Conservation (phyloP, 2,113 vertebrate species). For the Clarias macrocephalus region DNA sequence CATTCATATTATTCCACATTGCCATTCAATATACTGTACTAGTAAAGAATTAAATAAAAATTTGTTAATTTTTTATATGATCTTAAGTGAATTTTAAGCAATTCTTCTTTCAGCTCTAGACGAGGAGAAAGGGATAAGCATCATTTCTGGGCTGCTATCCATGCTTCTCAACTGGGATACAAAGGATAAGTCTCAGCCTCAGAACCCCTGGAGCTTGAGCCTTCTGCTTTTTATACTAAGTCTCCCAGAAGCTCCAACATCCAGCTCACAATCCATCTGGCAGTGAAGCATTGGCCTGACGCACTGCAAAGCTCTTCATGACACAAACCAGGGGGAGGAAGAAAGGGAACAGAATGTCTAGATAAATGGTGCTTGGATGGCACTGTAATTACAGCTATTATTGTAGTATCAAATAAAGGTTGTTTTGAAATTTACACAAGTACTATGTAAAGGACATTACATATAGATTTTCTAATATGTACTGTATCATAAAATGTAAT, state of each 20-base stretch:
- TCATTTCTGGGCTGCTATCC: constrained; percentile 52
- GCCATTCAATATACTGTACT: too few species aligned
- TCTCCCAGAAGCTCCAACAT: constrained; percentile 57
- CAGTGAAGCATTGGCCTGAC: constrained; percentile 44
- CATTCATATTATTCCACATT: neutral
- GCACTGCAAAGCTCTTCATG: constrained; percentile 37
- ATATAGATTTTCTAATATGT: neutral
- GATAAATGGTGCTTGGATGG: neutral
- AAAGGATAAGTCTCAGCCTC: constrained; percentile 52
- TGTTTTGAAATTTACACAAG: neutral
- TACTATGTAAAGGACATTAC: neutral
- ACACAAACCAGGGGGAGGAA: constrained; percentile 28
- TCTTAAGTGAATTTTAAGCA: neutral
- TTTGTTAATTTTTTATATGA: neutral
- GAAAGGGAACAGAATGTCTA: neutral
- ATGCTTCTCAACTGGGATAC: constrained; percentile 60
- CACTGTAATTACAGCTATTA: neutral
- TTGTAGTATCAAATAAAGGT: neutral
- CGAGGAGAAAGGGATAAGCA: constrained; percentile 52
- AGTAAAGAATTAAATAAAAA: neutral
- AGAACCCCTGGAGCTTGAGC: constrained; percentile 66
- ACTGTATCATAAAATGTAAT: neutral
- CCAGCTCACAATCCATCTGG: constrained; percentile 60
- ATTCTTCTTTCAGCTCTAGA: constrained; percentile 14
- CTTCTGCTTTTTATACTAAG: constrained; percentile 71